phyloP scores from a whole-genome alignment of 2,797 vertebrate species.

The Labroides dimidiatus region DNA sequence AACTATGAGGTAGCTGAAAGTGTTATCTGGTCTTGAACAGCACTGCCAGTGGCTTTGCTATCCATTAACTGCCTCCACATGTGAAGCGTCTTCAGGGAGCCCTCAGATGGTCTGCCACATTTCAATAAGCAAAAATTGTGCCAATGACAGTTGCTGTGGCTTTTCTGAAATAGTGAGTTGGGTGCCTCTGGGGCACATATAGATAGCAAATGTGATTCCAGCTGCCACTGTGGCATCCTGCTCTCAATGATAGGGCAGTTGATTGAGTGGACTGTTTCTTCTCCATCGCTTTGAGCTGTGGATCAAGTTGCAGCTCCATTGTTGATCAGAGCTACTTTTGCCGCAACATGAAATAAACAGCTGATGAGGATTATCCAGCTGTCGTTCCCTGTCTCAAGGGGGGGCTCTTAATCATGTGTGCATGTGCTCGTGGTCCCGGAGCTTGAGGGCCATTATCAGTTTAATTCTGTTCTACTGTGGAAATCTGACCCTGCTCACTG shows the following conservation, averaged over 20 bases:
- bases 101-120: conserved; percentile 40
- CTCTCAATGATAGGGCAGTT: conserved; percentile 67
- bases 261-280: conserved; percentile 71
- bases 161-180: conserved; percentile 60
- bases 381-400: conserved; percentile 48
- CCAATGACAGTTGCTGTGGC: conserved; percentile 73
- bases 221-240: conserved; percentile 72
- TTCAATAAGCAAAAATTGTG: conserved; percentile 57
- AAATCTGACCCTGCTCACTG: fast-evolving
- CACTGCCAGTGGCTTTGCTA: conserved; percentile 15
- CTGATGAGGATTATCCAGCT: conserved; percentile 82
- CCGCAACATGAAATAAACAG: conserved; percentile 79
- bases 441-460: background rate
- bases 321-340: conserved; percentile 76
- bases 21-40: conserved; percentile 38
- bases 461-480: conserved; percentile 12
- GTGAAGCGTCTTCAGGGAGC: conserved; percentile 34
- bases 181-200: conserved; percentile 60
- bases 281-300: conserved; percentile 44
- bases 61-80: conserved; percentile 37
- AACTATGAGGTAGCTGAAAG: conserved; percentile 11
- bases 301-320: conserved; percentile 78
- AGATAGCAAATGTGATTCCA: conserved; percentile 80
- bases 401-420: conserved; percentile 36
- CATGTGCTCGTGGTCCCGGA: conserved; percentile 1